These are phyloP conservation scores for Protaetia brevitarsis DNA, from an alignment of 1,140 invertebrate genomes.

Conservation along the genomic window DNA sequence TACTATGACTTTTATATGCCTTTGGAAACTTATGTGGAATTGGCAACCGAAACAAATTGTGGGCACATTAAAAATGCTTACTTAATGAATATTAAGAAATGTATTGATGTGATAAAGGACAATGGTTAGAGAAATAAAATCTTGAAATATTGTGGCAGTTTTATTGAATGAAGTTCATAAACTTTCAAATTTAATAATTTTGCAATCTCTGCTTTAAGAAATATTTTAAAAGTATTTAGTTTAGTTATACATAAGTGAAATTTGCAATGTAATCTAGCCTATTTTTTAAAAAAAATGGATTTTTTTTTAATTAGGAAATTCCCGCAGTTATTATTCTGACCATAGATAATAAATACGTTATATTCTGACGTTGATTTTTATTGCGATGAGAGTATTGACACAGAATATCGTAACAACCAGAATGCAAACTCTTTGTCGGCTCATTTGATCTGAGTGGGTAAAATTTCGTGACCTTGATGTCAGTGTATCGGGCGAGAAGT, in stretches of 20 bases:
- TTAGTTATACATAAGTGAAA: background rate
- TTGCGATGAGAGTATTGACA: no score
- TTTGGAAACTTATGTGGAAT: conserved; percentile 49
- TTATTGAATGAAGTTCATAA: no score
- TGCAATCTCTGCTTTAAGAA: background rate
- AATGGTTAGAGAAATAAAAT: conserved; percentile 5
- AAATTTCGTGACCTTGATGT: no score
- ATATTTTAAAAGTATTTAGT: no score
- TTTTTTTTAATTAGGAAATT: no score
- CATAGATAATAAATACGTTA: no score
- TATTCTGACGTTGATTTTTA: no score
- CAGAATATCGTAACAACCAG: no score
- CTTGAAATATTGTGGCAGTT: background rate
- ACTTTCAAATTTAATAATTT: background rate
- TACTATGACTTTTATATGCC: conserved; percentile 50
- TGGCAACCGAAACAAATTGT: conserved; percentile 50
- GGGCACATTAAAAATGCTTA: conserved; percentile 52
- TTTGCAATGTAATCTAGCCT: background rate
- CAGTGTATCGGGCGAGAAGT: no score
- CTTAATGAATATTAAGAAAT: conserved; percentile 49
- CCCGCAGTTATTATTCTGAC: no score
- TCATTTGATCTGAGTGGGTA: no score
- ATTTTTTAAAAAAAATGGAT: background rate
- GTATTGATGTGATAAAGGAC: conserved; percentile 29
- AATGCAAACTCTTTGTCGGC: no score